Conservation (phyloP, 2,888 invertebrate genomes). For the Lymantria monacha region DNA sequence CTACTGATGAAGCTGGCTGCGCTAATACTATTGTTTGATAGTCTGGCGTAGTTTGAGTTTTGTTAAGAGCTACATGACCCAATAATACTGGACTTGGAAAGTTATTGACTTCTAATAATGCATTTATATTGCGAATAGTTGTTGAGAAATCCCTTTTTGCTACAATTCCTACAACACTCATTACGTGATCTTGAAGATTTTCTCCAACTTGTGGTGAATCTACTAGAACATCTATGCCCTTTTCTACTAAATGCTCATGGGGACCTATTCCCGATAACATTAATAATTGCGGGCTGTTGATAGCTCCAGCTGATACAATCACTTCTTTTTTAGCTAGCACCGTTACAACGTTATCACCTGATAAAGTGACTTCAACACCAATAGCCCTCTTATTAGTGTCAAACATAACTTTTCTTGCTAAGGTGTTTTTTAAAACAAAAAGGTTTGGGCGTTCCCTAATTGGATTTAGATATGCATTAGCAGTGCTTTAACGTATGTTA, state of each 20-base stretch:
- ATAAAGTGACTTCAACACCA: slow-evolving; percentile 46
- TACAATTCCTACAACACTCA: slow-evolving; percentile 29
- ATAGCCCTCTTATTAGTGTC: slow-evolving; percentile 29
- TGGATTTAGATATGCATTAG: slow-evolving; percentile 40
- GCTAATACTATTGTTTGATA: slow-evolving; percentile 42
- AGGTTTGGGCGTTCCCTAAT: slow-evolving; percentile 40
- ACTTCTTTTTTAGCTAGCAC: slow-evolving; percentile 47
- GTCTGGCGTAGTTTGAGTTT: slow-evolving; percentile 41
- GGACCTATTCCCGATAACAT: slow-evolving; percentile 22
- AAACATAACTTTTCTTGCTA: slow-evolving; percentile 27
- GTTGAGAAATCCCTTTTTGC: slow-evolving; percentile 17
- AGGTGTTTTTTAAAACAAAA: slow-evolving; percentile 41
- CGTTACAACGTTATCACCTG: slow-evolving; percentile 25
- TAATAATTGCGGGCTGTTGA: slow-evolving; percentile 14
- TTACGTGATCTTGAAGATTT: slow-evolving; percentile 49
- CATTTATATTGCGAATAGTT: slow-evolving; percentile 29
- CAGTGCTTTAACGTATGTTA: slow-evolving; percentile 43
- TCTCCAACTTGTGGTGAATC: slow-evolving; percentile 49
- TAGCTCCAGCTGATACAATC: slow-evolving; percentile 44
- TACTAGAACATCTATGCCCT: slow-evolving; percentile 39
- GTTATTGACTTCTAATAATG: slow-evolving; percentile 20
- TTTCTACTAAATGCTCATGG: slow-evolving; percentile 27
- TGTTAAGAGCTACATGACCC: slow-evolving; percentile 41
- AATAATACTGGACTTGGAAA: slow-evolving; percentile 41
- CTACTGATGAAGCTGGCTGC: slow-evolving; percentile 21